Evolutionary conservation across 2,113 vertebrate genomes (phyloP).

Genomic region (Ceyx cyanopectus): DNA sequence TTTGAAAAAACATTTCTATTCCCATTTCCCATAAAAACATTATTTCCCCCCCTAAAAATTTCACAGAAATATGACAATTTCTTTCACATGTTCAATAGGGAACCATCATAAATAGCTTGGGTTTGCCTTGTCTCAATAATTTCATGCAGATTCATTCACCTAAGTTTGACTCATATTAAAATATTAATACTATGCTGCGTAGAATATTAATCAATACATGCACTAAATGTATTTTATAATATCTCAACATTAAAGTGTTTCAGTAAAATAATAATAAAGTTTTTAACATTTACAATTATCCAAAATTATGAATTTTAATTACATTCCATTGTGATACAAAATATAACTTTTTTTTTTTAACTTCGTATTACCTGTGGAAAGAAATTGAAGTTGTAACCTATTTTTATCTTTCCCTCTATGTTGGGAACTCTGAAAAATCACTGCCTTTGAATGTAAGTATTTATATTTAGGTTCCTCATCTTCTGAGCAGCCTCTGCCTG

Average conservation of each 20-base stretch:
- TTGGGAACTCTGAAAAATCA: not conserved
- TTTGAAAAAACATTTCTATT: not conserved
- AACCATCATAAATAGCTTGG: not conserved
- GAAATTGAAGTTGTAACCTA: not conserved
- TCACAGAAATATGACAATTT: not conserved
- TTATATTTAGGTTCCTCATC: not conserved
- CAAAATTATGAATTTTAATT: not conserved
- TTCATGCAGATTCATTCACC: not conserved
- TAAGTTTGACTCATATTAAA: not conserved
- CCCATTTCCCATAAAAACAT: not conserved
- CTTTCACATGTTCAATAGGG: not conserved
- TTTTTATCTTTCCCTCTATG: not conserved
- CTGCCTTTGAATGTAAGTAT: not conserved
- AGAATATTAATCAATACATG: not conserved
- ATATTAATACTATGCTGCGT: not conserved
- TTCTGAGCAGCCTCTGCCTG: not conserved
- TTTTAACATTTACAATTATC: not conserved
- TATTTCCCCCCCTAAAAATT: not conserved
- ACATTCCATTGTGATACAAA: not conserved
- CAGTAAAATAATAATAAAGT: not conserved
- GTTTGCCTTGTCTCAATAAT: not conserved
- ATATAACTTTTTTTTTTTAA: not conserved
- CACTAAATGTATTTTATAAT: not conserved
- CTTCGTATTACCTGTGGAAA: not conserved
- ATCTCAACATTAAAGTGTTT: not conserved